A percentile compares a stretch with the other conserved stretches of the same genome.
Conservation (phyloP, 1,140 invertebrate genomes). For the Heterodera schachtii region DNA sequence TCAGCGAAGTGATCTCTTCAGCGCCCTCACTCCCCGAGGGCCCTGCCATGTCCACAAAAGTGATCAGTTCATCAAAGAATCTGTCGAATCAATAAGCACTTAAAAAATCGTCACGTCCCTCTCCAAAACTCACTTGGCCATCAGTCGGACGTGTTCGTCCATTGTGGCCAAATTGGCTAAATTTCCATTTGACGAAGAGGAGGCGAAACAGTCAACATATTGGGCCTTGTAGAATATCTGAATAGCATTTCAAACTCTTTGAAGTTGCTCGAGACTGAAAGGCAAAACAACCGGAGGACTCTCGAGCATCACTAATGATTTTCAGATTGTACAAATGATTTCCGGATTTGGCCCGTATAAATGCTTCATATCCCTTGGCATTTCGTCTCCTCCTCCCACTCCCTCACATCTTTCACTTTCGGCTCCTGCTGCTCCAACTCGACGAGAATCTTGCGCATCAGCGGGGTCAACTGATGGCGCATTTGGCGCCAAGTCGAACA, state of each 20-base stretch:
- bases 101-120: background rate
- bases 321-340: too few species aligned
- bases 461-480: conserved; percentile 37
- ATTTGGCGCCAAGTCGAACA: conserved; percentile 45
- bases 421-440: conserved; percentile 61
- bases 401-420: conserved; percentile 61
- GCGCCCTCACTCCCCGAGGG: conserved; percentile 53
- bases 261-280: too few species aligned
- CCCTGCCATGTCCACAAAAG: conserved; percentile 19
- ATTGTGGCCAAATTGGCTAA: conserved; percentile 49
- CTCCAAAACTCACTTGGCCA: conserved; percentile 50
- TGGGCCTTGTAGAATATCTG: conserved; percentile 65
- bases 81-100: conserved; percentile 38
- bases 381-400: background rate
- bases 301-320: too few species aligned
- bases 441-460: conserved; percentile 60
- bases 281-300: too few species aligned
- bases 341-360: too few species aligned
- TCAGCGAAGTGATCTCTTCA: conserved; percentile 41
- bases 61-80: conserved; percentile 62
- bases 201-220: conserved; percentile 63
- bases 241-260: conserved; percentile 26
- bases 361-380: too few species aligned
- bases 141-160: conserved; percentile 62
- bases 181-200: conserved; percentile 47